phyloP scores from a whole-genome alignment of 2,113 vertebrate genomes.

The Otus sunia region DNA sequence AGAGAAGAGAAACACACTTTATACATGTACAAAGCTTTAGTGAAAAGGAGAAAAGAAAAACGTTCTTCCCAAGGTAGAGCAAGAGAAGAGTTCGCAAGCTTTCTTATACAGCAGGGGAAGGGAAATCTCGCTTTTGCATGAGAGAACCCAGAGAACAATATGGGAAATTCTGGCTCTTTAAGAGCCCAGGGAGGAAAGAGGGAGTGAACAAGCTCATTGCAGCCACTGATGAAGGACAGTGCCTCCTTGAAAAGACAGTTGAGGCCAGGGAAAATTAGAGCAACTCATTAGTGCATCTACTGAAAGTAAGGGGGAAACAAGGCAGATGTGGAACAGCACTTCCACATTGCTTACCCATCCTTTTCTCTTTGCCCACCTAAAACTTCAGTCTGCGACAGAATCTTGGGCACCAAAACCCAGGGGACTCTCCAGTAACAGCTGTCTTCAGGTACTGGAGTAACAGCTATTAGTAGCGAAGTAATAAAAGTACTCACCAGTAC shows the following conservation, averaged over 20 bases:
- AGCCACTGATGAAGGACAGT: neutral
- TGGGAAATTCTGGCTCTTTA: neutral
- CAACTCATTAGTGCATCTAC: neutral
- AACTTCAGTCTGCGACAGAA: neutral
- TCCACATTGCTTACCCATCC: neutral
- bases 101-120: neutral
- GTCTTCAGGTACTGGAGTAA: neutral
- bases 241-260: neutral
- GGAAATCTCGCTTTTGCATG: neutral
- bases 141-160: neutral
- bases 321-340: neutral
- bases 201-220: neutral
- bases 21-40: neutral
- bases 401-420: neutral
- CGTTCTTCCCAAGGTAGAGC: neutral
- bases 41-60: neutral
- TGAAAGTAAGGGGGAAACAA: neutral
- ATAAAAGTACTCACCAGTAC: neutral
- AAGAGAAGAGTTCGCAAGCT: neutral
- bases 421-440: neutral
- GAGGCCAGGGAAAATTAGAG: neutral
- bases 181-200: neutral
- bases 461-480: neutral
- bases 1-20: neutral
- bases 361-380: neutral